Evolutionary conservation across 2,113 vertebrate genomes (phyloP), one percentile per base, ranked within the genome.

Genomic region (Struthidea cinerea): DNA sequence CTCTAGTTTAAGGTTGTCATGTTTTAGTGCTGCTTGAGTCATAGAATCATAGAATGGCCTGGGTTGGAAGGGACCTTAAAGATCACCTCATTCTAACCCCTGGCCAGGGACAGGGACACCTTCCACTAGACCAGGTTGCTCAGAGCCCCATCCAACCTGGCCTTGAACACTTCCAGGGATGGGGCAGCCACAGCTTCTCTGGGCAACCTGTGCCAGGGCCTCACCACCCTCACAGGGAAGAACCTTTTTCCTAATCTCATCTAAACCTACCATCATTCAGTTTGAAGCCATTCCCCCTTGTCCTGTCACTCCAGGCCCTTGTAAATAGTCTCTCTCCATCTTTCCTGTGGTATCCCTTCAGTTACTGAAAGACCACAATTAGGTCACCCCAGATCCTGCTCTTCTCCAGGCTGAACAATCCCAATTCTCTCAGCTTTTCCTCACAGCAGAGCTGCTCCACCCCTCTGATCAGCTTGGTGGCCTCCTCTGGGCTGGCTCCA

Each of bases 321-420:
- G n/a, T 8, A 30, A 47, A 47, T 4, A 13, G 11, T 47, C 17
- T 14, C 17, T 64, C 26, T 80, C 50, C 21, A 19, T 23, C 32
- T 57, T 49, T 63, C 17, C 6, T 49, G 13, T 42, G 1, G 21
- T 11, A 7, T 50, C 11, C 20, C 12, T 80, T 56, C 35, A 71
- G 35, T 1, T 1, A 16, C 21, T 18, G 35, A 0, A 65, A 73
- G 9, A 9, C 2, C 3, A 1, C 27, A 81, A 7, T 27, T 16
- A 7, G 15, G 0, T 27, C 35, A 42, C 6, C 10, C 46, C 3
- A 14, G 0, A 11, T 1, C 24, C 24, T 21, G 8, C 30, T 49
- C 30, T 41, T 0, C 1, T 13, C 30, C 26, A 71, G 24, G 0
- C 4, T 11, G 28, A 63, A 21, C n/a, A 61, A 5, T 2, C 47